phyloP scores from a whole-genome alignment of 2,888 invertebrate species.

The Chrysotoxum bicinctum region DNA sequence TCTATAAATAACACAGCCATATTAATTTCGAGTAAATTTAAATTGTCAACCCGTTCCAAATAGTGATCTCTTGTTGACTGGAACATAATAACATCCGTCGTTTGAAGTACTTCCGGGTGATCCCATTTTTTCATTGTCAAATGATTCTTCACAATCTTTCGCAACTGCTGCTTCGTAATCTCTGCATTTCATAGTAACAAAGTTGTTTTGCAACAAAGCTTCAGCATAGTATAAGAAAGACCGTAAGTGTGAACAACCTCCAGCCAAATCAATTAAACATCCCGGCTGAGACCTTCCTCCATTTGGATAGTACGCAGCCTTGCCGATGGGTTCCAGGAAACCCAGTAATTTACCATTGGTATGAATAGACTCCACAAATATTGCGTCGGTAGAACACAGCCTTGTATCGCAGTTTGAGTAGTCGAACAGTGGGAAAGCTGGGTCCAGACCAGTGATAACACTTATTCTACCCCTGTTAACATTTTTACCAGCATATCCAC shows the following conservation, averaged over 20 bases:
- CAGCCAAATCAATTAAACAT: slow-evolving; percentile 80
- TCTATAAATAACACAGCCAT: too few species aligned
- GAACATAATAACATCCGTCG: slow-evolving; percentile 10
- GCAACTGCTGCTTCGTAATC: not conserved
- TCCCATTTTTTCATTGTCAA: not conserved
- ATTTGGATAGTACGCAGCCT: slow-evolving; percentile 83
- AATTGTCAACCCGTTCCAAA: not conserved
- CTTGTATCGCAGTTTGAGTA: slow-evolving; percentile 74
- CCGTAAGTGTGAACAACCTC: slow-evolving; percentile 80
- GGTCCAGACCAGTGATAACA: slow-evolving; percentile 81
- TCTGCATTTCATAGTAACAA: not conserved
- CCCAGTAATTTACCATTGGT: slow-evolving; percentile 76
- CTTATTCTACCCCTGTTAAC: slow-evolving; percentile 83
- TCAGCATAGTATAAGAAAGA: slow-evolving; percentile 75
- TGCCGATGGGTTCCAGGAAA: slow-evolving; percentile 77
- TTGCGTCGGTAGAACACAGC: slow-evolving; percentile 75
- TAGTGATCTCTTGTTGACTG: not conserved
- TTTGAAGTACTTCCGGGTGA: not conserved
- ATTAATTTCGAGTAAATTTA: not conserved
- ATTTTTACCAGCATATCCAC: slow-evolving; percentile 84
- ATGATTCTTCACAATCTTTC: not conserved
- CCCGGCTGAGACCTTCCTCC: slow-evolving; percentile 83
- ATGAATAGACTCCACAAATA: slow-evolving; percentile 77
- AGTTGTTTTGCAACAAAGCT: not conserved
- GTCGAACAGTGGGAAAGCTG: slow-evolving; percentile 74